Base-by-base conservation (phyloP, 1,140 invertebrate species). In the Hypothenemus hampei region DNA sequence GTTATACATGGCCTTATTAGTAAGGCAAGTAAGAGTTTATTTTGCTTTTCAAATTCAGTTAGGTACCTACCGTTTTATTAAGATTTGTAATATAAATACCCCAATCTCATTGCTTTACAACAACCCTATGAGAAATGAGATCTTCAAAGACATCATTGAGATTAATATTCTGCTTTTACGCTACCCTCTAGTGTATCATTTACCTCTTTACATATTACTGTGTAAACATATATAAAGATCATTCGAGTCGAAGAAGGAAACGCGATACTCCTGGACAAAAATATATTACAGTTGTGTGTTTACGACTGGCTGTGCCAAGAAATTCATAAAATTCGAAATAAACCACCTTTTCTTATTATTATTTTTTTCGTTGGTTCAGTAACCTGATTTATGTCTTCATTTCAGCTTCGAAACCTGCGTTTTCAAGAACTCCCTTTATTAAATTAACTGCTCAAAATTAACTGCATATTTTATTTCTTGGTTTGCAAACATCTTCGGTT, bases 301-400 rank as follows among this genome's bases (percentile, higher is more conserved):
- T 45, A 45, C 26, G 39, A 16, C 13, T 13, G 43, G 26, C 22
- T 45, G 31, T 29, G 26, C 23, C 43, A 45, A 45, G 43, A 26
- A 45, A 45, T 45, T 45, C 43, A 45, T 45, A 45, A 45, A 45
- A 45, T 31, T 26, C 16, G 23, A 45, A 45, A 45, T 45, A 45
- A 45, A 18, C 24, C 43, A 45, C 26, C 43, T 45, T 18, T n/a
- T n/a, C n/a, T n/a, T n/a, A n/a, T n/a, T n/a, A n/a, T n/a, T n/a
- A n/a, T n/a, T n/a, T n/a, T n/a, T 24, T 45, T 45, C 31, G 43
- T 45, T 45, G 43, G 43, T 45, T 45, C 31, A 29, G 43, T 29
- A 45, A 45, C 43, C 26, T 16, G 43, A 45, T 29, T 45, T 45
- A 43, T 43, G 19, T 43, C 40, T 43, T 22, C 23, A 43, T 43